These are phyloP conservation scores for Lycorma delicatula DNA, from an alignment of 1,140 invertebrate species.

Conservation along the genomic window DNA sequence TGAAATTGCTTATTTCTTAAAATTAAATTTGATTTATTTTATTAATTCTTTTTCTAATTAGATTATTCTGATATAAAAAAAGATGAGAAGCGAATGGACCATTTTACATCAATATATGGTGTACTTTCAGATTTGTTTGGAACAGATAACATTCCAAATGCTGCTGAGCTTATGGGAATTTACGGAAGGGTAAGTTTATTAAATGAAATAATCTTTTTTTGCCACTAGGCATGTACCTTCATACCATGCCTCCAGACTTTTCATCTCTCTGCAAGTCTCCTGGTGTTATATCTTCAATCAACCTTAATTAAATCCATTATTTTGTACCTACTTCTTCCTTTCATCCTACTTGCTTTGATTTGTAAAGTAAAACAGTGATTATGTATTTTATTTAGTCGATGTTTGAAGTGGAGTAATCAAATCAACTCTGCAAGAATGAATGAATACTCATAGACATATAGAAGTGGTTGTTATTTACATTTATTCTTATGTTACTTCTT, in stretches of 20 bases:
- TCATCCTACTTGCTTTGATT: neutral
- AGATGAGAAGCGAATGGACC: slow-evolving; percentile 61
- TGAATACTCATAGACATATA: neutral
- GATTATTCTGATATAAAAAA: slow-evolving; percentile 70
- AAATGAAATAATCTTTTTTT: neutral
- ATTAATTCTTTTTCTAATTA: too few species aligned
- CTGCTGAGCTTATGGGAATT: slow-evolving; percentile 65
- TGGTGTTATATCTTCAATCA: neutral
- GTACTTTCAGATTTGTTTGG: slow-evolving; percentile 59
- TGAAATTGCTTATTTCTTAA: too few species aligned
- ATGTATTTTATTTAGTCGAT: neutral
- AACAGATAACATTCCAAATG: slow-evolving; percentile 56
- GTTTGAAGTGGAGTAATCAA: too few species aligned
- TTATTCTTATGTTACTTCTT: neutral
- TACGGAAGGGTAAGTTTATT: slow-evolving; percentile 60
- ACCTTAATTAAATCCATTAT: neutral
- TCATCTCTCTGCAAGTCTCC: neutral
- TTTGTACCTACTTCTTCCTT: neutral
- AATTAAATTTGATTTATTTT: too few species aligned
- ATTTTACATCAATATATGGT: slow-evolving; percentile 55
- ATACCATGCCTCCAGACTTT: too few species aligned
- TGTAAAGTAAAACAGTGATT: neutral
- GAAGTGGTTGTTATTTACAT: neutral
- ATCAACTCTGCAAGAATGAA: too few species aligned
- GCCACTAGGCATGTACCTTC: too few species aligned